These are phyloP conservation scores for Hydrophis major DNA, from an alignment of 2,797 vertebrate genomes.

Conservation along the genomic window DNA sequence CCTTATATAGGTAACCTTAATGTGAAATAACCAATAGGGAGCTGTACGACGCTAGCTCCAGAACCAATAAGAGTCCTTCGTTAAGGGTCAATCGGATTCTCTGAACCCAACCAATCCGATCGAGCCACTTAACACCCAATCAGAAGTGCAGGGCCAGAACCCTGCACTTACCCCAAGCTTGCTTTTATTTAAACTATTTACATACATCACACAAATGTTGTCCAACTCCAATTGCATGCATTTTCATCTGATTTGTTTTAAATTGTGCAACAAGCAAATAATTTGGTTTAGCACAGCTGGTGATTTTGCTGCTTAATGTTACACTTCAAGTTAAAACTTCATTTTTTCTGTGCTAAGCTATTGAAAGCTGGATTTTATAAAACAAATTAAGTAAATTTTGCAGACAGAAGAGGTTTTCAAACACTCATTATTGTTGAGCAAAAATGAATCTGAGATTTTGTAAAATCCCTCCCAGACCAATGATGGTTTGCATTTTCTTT, in stretches of 20 bases:
- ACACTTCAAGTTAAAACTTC: conserved; percentile 20
- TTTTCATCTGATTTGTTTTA: conserved; percentile 18
- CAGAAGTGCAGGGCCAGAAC: too few species aligned
- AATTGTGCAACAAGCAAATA: background rate
- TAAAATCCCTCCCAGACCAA: background rate
- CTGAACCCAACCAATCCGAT: too few species aligned
- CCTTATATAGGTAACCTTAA: too few species aligned
- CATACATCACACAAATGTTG: background rate
- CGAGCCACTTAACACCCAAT: too few species aligned
- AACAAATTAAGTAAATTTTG: conserved; percentile 47
- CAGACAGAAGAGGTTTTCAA: conserved; percentile 37
- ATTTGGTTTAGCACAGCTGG: background rate
- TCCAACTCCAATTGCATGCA: background rate
- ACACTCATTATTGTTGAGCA: background rate
- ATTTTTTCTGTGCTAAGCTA: conserved; percentile 12
- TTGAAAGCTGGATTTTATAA: conserved; percentile 38
- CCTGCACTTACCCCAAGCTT: too few species aligned
- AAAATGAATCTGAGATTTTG: conserved; percentile 28
- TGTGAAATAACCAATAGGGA: too few species aligned
- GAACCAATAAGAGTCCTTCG: too few species aligned
- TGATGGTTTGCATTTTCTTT: background rate
- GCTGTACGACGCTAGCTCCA: too few species aligned
- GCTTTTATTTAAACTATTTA: too few species aligned
- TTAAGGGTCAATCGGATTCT: too few species aligned
- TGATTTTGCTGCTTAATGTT: background rate